These are phyloP conservation scores for Pelvicachromis taeniatus DNA, from an alignment of 2,113 vertebrate genomes.

Conservation along the genomic window DNA sequence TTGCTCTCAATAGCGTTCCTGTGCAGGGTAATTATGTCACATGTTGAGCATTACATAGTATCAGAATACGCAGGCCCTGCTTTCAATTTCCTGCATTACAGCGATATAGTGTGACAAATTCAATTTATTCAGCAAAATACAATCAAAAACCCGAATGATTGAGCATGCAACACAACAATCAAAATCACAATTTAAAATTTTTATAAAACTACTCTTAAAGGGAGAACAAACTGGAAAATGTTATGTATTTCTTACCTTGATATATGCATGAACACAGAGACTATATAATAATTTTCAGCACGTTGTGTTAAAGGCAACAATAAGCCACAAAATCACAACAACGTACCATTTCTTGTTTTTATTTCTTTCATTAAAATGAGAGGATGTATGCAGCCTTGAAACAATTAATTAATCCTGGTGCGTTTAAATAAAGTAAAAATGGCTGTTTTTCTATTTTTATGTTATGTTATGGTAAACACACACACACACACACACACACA, in stretches of 20 bases:
- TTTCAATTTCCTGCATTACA: not conserved
- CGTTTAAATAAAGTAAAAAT: not conserved
- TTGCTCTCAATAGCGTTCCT: not conserved
- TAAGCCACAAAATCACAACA: not conserved
- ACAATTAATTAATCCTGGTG: not conserved
- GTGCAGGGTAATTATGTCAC: not conserved
- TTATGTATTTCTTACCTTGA: not conserved
- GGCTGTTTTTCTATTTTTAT: not conserved
- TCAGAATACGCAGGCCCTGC: not conserved
- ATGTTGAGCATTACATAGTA: not conserved
- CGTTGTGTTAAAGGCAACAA: not conserved
- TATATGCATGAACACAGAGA: not conserved
- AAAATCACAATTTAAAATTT: not conserved
- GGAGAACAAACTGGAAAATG: not conserved
- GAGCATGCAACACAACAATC: too few relatives aligned
- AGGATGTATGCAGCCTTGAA: not conserved
- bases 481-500: not conserved
- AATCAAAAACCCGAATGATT: not conserved
- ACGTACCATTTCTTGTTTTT: not conserved
- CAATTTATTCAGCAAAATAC: not conserved
- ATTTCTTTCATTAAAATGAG: not conserved
- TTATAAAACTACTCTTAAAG: not conserved
- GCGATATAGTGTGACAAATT: not conserved
- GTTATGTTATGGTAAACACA: not conserved
- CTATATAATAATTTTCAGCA: too few relatives aligned